Percentiles rank a stretch among this genome's conserved stretches.
phyloP scores from a whole-genome alignment of 2,888 invertebrate genomes.

The Metalampra italica region DNA sequence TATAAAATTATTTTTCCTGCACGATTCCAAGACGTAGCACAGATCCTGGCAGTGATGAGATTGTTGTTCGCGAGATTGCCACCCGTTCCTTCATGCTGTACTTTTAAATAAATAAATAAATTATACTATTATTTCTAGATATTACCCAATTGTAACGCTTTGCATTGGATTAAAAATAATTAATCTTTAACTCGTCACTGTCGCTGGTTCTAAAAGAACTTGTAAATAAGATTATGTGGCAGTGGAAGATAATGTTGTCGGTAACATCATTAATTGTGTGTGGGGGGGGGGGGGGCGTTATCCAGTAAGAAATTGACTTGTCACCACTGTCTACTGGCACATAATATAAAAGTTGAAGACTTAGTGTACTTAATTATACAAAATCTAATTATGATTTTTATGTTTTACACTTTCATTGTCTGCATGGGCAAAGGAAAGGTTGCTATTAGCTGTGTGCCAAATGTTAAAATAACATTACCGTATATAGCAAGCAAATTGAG shows the following conservation, averaged over 20 bases:
- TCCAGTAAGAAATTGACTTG: too few species aligned
- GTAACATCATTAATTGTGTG: too few species aligned
- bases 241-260: neutral
- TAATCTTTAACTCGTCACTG: neutral
- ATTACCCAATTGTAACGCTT: neutral
- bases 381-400: neutral
- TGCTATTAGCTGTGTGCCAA: slow-evolving; percentile 56
- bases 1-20: too few species aligned
- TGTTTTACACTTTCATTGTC: neutral
- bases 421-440: slow-evolving; percentile 29
- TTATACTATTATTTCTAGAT: neutral
- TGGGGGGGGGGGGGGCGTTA: too few species aligned
- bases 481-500: slow-evolving; percentile 53
- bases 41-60: too few species aligned
- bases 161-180: neutral
- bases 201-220: neutral
- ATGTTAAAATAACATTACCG: slow-evolving; percentile 47
- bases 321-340: too few species aligned
- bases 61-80: too few species aligned
- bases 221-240: neutral
- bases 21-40: too few species aligned
- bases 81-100: too few species aligned
- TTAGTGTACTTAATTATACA: too few species aligned
- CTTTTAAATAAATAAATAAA: too few species aligned
- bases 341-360: too few species aligned